Evolutionary conservation across 23 tunicate species (phyloP), one percentile per base, ranked within the genome.

Genomic region (Oikopleura dioica): DNA sequence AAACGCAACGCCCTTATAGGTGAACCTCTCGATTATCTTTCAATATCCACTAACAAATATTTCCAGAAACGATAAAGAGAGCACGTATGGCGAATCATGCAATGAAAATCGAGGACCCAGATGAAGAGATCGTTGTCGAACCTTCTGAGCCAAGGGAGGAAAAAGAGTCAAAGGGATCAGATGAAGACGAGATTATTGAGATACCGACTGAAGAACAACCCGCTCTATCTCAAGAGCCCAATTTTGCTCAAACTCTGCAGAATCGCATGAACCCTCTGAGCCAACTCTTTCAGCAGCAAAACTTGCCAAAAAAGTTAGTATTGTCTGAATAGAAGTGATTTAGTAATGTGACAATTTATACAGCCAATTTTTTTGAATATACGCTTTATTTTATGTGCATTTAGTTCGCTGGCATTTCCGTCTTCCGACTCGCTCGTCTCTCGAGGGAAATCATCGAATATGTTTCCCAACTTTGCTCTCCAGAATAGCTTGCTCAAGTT

Each of bases 361-460:
- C n/a, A n/a, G n/a, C n/a, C n/a, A n/a, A n/a, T n/a, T n/a, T n/a
- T n/a, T n/a, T n/a, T n/a, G n/a, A n/a, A n/a, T n/a, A n/a, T n/a
- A n/a, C n/a, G n/a, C n/a, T n/a, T n/a, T n/a, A n/a, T n/a, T n/a
- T n/a, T n/a, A n/a, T n/a, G n/a, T n/a, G n/a, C n/a, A n/a, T 63
- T 63, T 63, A 63, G 72, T 63, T 2, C 33, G 72, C 16, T 63
- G 4, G 72, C 72, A 31, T 63, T 63, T 63, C 72, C 72, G 32
- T 63, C 72, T 16, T 63, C 72, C 33, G 72, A 63, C 33, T 63
- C 72, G 72, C 26, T 63, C n/a, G n/a, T n/a, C 30, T 16, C 72
- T 24, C 72, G 72, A 63, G 30, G 29, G 5, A 63, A 63, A 12
- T 12, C 16, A 23, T 63, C 72, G 4, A 2, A 9, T 9, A 44